These are phyloP conservation scores for Trachemys scripta DNA, from an alignment of 2,113 vertebrate species.

Conservation along the genomic window DNA sequence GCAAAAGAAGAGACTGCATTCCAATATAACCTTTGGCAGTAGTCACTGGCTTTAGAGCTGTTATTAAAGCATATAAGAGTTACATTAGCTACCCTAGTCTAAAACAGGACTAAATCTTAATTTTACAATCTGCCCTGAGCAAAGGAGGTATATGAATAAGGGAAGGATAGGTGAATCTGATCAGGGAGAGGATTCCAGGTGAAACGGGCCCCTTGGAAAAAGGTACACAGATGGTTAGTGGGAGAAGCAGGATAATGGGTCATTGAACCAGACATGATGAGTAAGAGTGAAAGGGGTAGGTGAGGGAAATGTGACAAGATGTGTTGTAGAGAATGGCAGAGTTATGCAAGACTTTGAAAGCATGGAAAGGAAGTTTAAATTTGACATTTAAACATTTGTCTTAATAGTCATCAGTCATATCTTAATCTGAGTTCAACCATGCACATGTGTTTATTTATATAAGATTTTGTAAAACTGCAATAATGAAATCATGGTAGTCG, in stretches of 20 bases:
- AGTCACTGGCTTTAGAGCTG: background rate
- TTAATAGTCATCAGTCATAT: background rate
- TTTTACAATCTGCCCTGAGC: background rate
- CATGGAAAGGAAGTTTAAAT: background rate
- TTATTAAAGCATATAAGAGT: background rate
- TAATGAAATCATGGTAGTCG: background rate
- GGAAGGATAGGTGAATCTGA: background rate
- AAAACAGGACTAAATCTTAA: background rate
- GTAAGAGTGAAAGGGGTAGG: background rate
- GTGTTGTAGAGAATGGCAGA: background rate
- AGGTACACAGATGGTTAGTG: background rate
- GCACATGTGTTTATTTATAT: background rate
- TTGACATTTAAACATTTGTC: background rate
- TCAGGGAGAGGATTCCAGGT: background rate
- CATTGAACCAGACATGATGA: background rate
- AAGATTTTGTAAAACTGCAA: background rate
- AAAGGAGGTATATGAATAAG: background rate
- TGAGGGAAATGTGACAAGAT: background rate
- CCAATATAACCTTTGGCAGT: background rate
- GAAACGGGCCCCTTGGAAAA: background rate
- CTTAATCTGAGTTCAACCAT: background rate
- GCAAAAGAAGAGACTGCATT: fast-evolving
- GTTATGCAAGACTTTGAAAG: background rate
- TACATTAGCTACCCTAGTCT: background rate
- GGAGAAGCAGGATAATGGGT: background rate